Evolutionary conservation across 2,797 vertebrate species (phyloP), one percentile per base, ranked within the genome.

Genomic region (Muscicapa comitata): DNA sequence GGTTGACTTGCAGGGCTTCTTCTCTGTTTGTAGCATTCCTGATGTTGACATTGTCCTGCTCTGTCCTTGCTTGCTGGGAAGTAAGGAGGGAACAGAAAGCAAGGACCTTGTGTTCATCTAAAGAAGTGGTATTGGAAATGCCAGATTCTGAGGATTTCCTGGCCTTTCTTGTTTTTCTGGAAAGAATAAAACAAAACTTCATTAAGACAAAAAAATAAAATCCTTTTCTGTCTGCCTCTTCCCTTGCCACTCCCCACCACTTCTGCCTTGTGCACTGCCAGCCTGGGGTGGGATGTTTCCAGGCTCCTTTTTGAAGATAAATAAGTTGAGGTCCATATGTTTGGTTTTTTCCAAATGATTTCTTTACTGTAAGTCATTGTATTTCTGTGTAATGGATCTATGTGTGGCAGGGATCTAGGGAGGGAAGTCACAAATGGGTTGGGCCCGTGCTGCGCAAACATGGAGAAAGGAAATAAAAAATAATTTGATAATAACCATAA

Each of bases 241-340:
- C 81, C 93, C 77, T 79, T 87, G 86, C 57, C 78, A 70, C 92
- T 94, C 90, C 77, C 57, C 17, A 20, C 11, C 24, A 11, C 72
- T 86, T 78, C 35, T 84, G 86, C 90, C 75, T 77, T 2, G 2
- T 38, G n/a, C 35, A n/a, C 55, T 0, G 0, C 63, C 38, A 82
- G 53, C 72, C 65, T 3, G 0, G 72, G 33, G 50, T 24, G 75
- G 61, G 77, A 91, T 61, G 45, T 83, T 95, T 92, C 88, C 89
- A 95, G 81, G 23, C 76, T 92, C 19, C 78, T 91, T 91, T 95
- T 93, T 93, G 88, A 94, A 96, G 92, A 89, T 93, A 90, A 95
- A 65, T 50, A 92, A 92, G 54, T 77, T 65, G 87, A 65, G 38
- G 66, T 75, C 57, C 43, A 23, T 77, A 47, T 62, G 53, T 57